Base-by-base conservation (phyloP, 2,888 invertebrate species). In the Orthosia gracilis region DNA sequence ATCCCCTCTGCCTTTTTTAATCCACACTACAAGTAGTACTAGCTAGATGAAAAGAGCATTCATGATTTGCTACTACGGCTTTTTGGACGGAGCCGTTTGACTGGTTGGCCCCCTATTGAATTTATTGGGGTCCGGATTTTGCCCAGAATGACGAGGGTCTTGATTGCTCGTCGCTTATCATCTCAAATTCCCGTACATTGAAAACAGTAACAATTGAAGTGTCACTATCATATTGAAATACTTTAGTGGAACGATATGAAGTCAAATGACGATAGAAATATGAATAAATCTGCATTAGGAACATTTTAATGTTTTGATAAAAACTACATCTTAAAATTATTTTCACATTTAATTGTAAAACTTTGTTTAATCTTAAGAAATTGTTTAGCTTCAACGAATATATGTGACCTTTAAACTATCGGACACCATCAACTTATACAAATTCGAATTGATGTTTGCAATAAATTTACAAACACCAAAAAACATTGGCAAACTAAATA, bases 111-210 rank as follows among this genome's bases (percentile, higher is more conserved):
- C 76, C 77, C 68, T 58, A 57, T 52, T 47, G 45, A 69, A 70
- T 54, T 73, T 74, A 40, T 47, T 68, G 49, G 83, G 78, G 63
- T 55, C 85, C 66, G 50, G 54, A 69, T 66, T 78, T 63, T 61
- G 40, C 61, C 40, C 31, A 62, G 78, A 72, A 69, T 47, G 45
- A 47, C 21, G 62, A 68, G 63, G 69, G 61, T 57, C 59, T 17
- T n/a, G 45, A 65, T 63, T 64, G 49, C 18, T 66, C 3, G 57
- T 31, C 13, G 17, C 21, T 63, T 61, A 57, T 69, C 21, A 18
- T 57, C 12, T 71, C 61, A 47, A 64, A 67, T 72, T 64, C 13
- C 26, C 23, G 3, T 61, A 52, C 31, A 61, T 73, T 63, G 45
- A 18, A 49, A 47, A 54, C 18, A 52, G 57, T 52, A 52, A 2